Conservation (phyloP, 2,888 invertebrate genomes). For the Tethea ocularis region DNA sequence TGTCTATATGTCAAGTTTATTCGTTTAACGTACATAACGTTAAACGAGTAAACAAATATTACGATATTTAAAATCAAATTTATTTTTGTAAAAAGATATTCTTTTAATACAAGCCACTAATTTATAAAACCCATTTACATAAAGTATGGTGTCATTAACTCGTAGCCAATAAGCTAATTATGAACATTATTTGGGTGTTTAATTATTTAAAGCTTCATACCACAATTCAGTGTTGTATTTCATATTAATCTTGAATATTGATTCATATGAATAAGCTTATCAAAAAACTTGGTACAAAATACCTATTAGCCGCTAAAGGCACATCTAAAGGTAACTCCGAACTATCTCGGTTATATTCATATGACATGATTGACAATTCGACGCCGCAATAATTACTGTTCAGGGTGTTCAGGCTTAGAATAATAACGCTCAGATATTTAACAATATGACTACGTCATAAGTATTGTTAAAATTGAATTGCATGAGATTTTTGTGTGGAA, state of each 20-base stretch:
- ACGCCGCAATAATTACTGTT: slow-evolving; percentile 29
- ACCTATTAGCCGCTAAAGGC: too few species aligned
- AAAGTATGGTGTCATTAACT: background rate
- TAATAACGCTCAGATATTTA: slow-evolving; percentile 12
- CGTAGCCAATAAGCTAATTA: slow-evolving; percentile 9
- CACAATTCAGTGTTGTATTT: background rate
- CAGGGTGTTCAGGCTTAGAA: too few species aligned
- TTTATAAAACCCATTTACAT: background rate
- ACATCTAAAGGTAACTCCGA: background rate
- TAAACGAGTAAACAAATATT: too few species aligned
- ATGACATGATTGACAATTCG: slow-evolving; percentile 24
- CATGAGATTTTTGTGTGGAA: too few species aligned
- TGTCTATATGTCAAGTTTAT: too few species aligned
- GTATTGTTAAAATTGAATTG: too few species aligned
- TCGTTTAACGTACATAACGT: too few species aligned
- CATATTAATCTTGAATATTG: background rate
- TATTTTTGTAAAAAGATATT: too few species aligned
- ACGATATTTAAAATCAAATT: too few species aligned
- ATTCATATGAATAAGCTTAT: background rate
- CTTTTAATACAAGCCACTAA: too few species aligned
- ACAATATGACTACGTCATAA: too few species aligned
- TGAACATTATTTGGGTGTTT: slow-evolving; percentile 10
- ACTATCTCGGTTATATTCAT: background rate
- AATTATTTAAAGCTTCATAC: slow-evolving; percentile 16
- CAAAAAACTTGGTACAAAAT: too few species aligned